phyloP scores from a whole-genome alignment of 2,113 vertebrate species.

The Crotalus helleri region DNA sequence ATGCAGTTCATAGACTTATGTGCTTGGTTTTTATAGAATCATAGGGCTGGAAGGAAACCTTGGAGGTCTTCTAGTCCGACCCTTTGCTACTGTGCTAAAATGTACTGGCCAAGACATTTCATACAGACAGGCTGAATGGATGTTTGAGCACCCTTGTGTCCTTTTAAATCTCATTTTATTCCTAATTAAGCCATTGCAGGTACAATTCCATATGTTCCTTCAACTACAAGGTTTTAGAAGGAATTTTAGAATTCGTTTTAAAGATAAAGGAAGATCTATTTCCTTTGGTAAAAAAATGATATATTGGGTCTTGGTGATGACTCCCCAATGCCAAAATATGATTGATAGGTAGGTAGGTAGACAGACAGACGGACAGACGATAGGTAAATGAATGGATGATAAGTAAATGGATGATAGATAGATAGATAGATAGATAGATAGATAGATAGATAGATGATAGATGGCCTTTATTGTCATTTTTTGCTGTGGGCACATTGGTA shows the following conservation, averaged over 20 bases:
- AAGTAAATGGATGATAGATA: too few species aligned
- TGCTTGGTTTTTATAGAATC: too few species aligned
- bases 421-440: too few species aligned
- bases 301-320: background rate
- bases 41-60: too few species aligned
- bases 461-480: too few species aligned
- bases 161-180: background rate
- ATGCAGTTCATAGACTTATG: too few species aligned
- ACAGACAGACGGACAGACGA: too few species aligned
- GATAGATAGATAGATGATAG: too few species aligned
- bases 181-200: background rate
- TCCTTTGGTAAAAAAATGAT: background rate
- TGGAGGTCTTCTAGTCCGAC: too few species aligned
- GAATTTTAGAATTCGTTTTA: background rate
- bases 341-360: background rate
- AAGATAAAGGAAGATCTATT: background rate
- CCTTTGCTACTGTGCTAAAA: background rate
- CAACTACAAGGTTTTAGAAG: background rate
- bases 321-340: background rate
- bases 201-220: background rate
- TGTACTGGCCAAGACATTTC: background rate
- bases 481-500: too few species aligned
- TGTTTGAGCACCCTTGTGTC: background rate
- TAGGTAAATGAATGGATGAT: too few species aligned
- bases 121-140: background rate